Percentiles rank a stretch among this genome's conserved stretches.
Evolutionary conservation across 2,888 invertebrate genomes (phyloP).

Genomic region (Apotomis betuletana): DNA sequence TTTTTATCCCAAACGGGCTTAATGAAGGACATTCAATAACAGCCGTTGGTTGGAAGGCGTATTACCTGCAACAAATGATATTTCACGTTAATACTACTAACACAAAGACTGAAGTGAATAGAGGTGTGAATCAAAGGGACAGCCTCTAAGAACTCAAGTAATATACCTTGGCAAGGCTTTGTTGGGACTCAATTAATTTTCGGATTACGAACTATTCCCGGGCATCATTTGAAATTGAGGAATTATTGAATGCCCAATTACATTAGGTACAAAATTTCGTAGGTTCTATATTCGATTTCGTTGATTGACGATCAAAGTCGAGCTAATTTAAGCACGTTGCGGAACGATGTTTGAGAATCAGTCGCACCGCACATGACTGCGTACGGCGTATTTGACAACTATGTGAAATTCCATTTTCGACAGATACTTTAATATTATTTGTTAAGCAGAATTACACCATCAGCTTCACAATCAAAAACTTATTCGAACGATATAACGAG

Average conservation of each 20-base stretch:
- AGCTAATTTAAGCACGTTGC: background rate
- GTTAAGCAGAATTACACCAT: too few species aligned
- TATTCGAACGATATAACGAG: background rate
- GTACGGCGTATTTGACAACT: too few species aligned
- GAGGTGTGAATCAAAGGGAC: slow-evolving; percentile 31
- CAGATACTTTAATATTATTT: too few species aligned
- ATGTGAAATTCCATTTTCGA: too few species aligned
- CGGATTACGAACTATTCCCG: slow-evolving; percentile 11
- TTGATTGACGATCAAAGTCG: background rate
- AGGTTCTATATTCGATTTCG: background rate
- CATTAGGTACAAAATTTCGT: slow-evolving; percentile 18
- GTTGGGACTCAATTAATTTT: slow-evolving; percentile 34
- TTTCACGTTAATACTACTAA: slow-evolving; percentile 22
- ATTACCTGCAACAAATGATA: slow-evolving; percentile 18
- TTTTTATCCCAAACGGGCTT: too few species aligned
- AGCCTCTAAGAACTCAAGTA: slow-evolving; percentile 13
- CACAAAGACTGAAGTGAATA: slow-evolving; percentile 12
- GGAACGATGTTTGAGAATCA: background rate
- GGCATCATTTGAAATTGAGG: slow-evolving; percentile 15
- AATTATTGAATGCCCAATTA: slow-evolving; percentile 6
- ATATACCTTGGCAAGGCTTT: slow-evolving; percentile 28
- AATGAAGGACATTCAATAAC: too few species aligned
- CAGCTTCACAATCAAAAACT: too few species aligned
- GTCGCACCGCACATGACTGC: too few species aligned
- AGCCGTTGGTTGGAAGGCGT: too few species aligned